Evolutionary conservation across 2,888 invertebrate genomes (phyloP), one percentile per base, ranked within the genome.

Genomic region (Hybos culiciformis): DNA sequence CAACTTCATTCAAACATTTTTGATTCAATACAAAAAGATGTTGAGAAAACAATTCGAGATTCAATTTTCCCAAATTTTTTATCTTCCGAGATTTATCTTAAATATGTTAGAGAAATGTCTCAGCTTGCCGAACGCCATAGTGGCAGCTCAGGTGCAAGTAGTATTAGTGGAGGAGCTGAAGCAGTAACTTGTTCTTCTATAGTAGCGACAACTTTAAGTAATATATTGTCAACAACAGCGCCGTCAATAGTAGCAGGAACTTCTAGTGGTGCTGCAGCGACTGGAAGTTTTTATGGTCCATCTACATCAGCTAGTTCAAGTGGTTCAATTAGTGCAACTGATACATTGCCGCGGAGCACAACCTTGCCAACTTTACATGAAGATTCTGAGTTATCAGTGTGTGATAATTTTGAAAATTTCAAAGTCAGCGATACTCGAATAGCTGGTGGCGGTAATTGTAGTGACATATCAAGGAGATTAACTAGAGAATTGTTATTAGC

Each of bases 41-140:
- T 74, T 56, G 90, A 90, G 60, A 74, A 77, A 34, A 77, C 83
- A 46, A 88, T 94, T 62, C 82, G 82, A 50, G 81, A 83, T 62
- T 83, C 87, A 46, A 84, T 87, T 48, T 94, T 94, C 71, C 86
- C 85, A 45, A 83, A 87, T 67, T 96, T 96, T 70, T 75, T 96
- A 51, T 83, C 83, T 55, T 92, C 92, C 55, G 92, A 93, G 58
- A 77, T 86, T 66, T 94, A 93, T 73, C 79, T 93, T 58, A 75
- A 80, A 61, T 82, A 84, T 68, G 79, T 86, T 68, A 76, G 82
- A 70, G 70, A 80, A 69, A 69, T 75, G 72, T 61, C 63, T 6
- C 62, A 57, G 23, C 53, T 56, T 23, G 65, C 64, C 42, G 70
- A 78, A 68, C 61, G 65, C n/a, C 61, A 56, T 44, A 50, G 45